phyloP scores from a whole-genome alignment of 2,888 invertebrate species.

The Clivina fossor region DNA sequence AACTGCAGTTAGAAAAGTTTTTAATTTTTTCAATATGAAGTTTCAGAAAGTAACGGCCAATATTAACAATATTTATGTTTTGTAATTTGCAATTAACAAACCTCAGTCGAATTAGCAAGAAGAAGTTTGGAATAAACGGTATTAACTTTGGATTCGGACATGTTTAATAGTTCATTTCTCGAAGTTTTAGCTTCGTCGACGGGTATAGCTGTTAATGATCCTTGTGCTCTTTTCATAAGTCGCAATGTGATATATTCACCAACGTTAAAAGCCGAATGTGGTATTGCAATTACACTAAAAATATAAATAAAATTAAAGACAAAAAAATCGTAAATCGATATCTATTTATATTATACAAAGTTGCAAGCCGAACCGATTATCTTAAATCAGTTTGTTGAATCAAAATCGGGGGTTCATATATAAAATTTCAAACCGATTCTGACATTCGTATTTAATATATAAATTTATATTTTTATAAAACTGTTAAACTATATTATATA shows the following conservation, averaged over 20 bases:
- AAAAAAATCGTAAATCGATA: not conserved
- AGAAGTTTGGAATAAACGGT: conserved; percentile 77
- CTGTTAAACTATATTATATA: too few relatives aligned
- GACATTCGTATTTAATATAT: too few relatives aligned
- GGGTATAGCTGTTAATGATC: conserved; percentile 60
- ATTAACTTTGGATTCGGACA: conserved; percentile 56
- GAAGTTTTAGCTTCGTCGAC: conserved; percentile 51
- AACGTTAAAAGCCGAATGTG: conserved; percentile 57
- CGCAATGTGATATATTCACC: conserved; percentile 76
- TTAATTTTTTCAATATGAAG: not conserved
- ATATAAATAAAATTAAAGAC: conserved; percentile 24
- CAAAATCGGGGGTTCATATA: too few relatives aligned
- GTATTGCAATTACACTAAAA: conserved; percentile 63
- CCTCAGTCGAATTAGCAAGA: conserved; percentile 68
- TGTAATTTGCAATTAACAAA: conserved; percentile 45
- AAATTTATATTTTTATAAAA: too few relatives aligned
- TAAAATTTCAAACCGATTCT: too few relatives aligned
- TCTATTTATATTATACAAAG: too few relatives aligned
- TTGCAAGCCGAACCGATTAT: too few relatives aligned
- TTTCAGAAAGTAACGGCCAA: too few relatives aligned
- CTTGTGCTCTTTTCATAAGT: conserved; percentile 70
- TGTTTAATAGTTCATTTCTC: conserved; percentile 48
- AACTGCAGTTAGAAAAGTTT: not conserved
- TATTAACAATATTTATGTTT: conserved; percentile 6
- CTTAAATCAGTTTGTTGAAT: too few relatives aligned